Percentiles rank a stretch among this genome's conserved stretches.
phyloP scores from a whole-genome alignment of 64 coral and sea anemone genomes.

The Stylophora pistillata region DNA sequence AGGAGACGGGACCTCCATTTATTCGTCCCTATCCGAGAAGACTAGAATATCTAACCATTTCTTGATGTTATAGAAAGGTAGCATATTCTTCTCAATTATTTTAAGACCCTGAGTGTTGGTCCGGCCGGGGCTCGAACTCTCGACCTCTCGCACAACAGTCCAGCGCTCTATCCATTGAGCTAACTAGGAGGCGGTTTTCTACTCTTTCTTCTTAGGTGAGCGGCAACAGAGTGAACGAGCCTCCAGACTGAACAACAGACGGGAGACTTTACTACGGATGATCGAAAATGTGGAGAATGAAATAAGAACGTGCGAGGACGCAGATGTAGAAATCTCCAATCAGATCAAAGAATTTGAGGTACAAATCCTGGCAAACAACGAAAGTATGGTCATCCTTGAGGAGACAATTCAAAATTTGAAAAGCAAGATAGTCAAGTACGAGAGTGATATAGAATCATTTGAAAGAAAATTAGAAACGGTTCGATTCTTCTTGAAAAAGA shows the following conservation, averaged over 20 bases:
- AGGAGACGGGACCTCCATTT: too few species aligned
- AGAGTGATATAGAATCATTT: constrained; percentile 56
- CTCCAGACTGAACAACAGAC: constrained; percentile 48
- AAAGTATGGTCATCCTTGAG: constrained; percentile 71
- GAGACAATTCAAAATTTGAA: constrained; percentile 76
- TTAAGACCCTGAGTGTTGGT: too few species aligned
- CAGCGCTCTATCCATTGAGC: not conserved
- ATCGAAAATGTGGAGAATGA: constrained; percentile 92
- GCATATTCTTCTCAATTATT: too few species aligned
- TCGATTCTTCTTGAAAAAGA: constrained; percentile 82
- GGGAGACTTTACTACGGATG: constrained; percentile 86
- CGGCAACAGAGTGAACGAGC: constrained; percentile 2
- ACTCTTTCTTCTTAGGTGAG: constrained; percentile 20
- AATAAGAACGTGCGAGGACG: constrained; percentile 64
- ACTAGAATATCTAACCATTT: too few species aligned
- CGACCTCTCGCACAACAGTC: too few species aligned
- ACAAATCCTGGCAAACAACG: constrained; percentile 67
- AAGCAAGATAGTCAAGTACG: constrained; percentile 69
- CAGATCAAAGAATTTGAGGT: constrained; percentile 82
- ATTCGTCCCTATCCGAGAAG: too few species aligned
- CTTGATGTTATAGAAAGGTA: too few species aligned
- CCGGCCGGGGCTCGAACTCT: too few species aligned
- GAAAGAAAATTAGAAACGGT: constrained; percentile 81
- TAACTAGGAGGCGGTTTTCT: too few species aligned
- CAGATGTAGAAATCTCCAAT: constrained; percentile 53